These are phyloP conservation scores for Dryobota labecula DNA, from an alignment of 2,888 invertebrate species.

Conservation along the genomic window DNA sequence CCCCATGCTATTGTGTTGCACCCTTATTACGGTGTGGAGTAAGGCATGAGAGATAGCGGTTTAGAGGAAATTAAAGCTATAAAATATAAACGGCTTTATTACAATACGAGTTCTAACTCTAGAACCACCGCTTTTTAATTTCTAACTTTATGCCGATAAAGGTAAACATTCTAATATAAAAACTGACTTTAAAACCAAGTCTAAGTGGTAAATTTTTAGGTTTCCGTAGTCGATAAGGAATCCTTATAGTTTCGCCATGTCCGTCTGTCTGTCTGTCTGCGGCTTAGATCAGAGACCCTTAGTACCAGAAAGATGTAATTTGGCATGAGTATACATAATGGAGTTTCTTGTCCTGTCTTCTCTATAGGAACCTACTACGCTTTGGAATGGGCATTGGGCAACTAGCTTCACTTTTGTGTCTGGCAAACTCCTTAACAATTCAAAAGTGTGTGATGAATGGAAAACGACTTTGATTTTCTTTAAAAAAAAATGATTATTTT, in stretches of 20 bases:
- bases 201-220: no score
- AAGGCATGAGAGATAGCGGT: constrained; percentile 62
- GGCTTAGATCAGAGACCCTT: no score
- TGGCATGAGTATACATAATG: no score
- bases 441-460: no score
- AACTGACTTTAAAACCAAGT: neutral
- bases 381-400: neutral
- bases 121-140: neutral
- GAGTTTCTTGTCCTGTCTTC: neutral
- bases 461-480: neutral
- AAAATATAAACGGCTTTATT: neutral
- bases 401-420: neutral
- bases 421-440: neutral
- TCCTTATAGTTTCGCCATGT: no score
- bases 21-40: constrained; percentile 68
- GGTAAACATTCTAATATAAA: neutral
- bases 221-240: no score
- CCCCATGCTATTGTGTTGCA: constrained; percentile 81
- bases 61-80: neutral
- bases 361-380: neutral
- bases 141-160: neutral
- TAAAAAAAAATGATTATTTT: neutral
- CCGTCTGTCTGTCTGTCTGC: no score
- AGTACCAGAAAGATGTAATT: no score
- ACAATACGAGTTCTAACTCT: neutral